Conservation (phyloP, 2,888 invertebrate genomes). For the Trachelus troglodyta region DNA sequence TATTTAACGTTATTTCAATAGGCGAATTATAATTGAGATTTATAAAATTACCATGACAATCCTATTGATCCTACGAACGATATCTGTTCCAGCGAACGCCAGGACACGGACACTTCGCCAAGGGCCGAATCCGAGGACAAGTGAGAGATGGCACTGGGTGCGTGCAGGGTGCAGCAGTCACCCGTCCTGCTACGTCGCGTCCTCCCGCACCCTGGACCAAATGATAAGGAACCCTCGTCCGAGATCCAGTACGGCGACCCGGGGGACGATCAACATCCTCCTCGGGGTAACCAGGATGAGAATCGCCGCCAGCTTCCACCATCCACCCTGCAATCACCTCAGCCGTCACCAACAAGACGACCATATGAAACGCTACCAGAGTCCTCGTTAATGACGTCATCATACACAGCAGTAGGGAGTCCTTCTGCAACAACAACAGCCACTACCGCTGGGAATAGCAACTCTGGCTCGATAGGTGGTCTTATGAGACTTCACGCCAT, state of each 20-base stretch:
- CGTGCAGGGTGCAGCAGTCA: constrained; percentile 55
- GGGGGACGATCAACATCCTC: not conserved
- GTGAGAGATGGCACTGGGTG: constrained; percentile 61
- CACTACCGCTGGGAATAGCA: not conserved
- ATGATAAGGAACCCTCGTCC: constrained; percentile 27
- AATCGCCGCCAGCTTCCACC: not conserved
- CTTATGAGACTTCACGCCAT: constrained; percentile 47
- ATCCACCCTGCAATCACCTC: constrained; percentile 16
- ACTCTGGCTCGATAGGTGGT: constrained; percentile 34
- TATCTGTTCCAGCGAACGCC: constrained; percentile 59
- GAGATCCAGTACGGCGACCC: constrained; percentile 18
- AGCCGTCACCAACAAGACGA: constrained; percentile 16
- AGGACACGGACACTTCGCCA: constrained; percentile 58
- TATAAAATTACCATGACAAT: too few species aligned
- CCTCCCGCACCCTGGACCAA: constrained; percentile 51
- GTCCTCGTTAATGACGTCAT: not conserved
- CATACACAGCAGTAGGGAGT: constrained; percentile 8
- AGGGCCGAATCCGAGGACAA: constrained; percentile 58
- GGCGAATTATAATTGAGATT: too few species aligned
- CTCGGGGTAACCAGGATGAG: too few species aligned
- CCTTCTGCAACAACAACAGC: not conserved
- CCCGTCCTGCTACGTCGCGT: constrained; percentile 52
- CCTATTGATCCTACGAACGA: too few species aligned
- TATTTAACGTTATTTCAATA: too few species aligned
- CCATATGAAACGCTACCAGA: constrained; percentile 15